Evolutionary conservation across 2,888 invertebrate genomes (phyloP), one percentile per base, ranked within the genome.

Genomic region (Cerastis rubricosa): DNA sequence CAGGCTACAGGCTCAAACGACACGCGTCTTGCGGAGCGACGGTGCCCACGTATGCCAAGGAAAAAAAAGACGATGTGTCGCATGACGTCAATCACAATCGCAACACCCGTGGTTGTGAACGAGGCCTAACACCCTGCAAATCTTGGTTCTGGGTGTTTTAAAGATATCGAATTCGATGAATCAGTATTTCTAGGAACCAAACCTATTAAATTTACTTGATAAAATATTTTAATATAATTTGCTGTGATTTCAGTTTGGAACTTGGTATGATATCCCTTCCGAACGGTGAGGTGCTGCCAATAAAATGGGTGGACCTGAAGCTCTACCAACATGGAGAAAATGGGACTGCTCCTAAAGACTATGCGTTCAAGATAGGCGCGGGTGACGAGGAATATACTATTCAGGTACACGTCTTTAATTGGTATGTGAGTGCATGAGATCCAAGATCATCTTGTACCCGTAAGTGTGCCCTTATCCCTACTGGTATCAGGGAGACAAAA

Each of bases 291-390:
- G 92, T 97, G 3, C 88, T 97, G 67, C 97, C 98, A 0, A 95
- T 98, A 6, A 97, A 97, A 74, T 96, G 97, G 91, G 97, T 97
- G 63, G 97, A 98, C 84, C 93, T 98, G 75, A 94, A 97, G 80
- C 92, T 98, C 11, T 98, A 98, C 90, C 97, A 98, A 70, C 97
- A 98, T 86, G 98, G 98, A 0, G 98, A 98, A 91, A 96, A 96
- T 54, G 98, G 98, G 0, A 89, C 83, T 0, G 97, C 98, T 1
- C 98, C 98, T 0, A 94, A 92, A 45, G 97, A 98, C 91, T 97
- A 98, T 89, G 97, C 97, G 22, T 98, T 98, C 91, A 94, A 95
- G 9, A 97, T 98, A 85, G 91, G 95, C 71, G 98, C 98, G 0
- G 96, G 97, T 0, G 97, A 97, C 5, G 91, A 95, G 54, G 93